These are phyloP conservation scores for Phaenicophaeus curvirostris DNA, from an alignment of 2,797 vertebrate genomes.

Conservation along the genomic window DNA sequence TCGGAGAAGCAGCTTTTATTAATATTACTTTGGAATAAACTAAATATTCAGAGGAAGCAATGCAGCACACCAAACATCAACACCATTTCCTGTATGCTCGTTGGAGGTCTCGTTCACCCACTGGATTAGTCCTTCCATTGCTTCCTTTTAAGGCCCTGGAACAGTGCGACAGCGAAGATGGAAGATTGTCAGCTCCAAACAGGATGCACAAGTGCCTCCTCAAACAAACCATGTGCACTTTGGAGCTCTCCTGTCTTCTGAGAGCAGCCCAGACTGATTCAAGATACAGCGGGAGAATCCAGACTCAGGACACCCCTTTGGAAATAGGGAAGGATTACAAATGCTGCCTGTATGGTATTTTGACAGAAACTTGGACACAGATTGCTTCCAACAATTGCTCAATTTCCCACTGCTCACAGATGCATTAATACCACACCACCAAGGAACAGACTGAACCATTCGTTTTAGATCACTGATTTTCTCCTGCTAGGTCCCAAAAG, in stretches of 20 bases:
- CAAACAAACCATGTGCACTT: fast-evolving
- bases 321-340: not conserved
- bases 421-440: not conserved
- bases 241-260: not conserved
- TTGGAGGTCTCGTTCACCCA: too few species aligned
- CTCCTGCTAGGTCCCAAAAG: conserved; percentile 19
- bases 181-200: not conserved
- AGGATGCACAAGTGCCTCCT: not conserved
- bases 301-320: not conserved
- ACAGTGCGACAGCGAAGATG: not conserved
- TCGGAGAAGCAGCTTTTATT: conserved; percentile 1
- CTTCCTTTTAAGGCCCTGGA: not conserved
- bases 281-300: not conserved
- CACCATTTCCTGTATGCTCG: conserved; percentile 1
- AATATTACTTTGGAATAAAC: not conserved
- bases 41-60: conserved; percentile 26
- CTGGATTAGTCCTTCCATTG: not conserved
- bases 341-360: not conserved
- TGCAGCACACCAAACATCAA: conserved; percentile 7
- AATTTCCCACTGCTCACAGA: conserved; percentile 14
- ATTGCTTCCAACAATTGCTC: conserved; percentile 17
- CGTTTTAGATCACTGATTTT: not conserved
- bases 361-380: not conserved
- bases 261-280: fast-evolving
- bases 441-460: not conserved